Evolutionary conservation across 2,797 vertebrate species (phyloP).

Genomic region (Ctenopoma kingsleyae): DNA sequence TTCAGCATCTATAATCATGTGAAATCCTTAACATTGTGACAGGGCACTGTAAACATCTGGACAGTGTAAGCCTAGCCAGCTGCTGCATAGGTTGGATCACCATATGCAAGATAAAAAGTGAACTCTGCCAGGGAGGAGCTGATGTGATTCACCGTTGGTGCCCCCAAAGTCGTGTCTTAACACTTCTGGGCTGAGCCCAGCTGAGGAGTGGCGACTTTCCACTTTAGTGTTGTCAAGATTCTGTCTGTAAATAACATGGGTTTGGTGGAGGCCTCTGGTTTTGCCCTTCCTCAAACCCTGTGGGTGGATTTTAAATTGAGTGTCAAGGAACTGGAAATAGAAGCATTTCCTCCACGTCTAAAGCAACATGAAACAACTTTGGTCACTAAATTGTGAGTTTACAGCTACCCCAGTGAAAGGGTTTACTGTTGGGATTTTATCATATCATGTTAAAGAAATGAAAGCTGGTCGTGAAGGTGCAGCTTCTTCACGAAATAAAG

Average conservation of each 20-base stretch:
- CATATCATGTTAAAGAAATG: background rate
- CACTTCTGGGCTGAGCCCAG: background rate
- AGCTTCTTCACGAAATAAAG: too few relatives aligned
- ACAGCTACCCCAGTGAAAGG: background rate
- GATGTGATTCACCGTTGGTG: slow-evolving; percentile 21
- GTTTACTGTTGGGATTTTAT: background rate
- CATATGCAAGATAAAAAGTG: slow-evolving; percentile 41
- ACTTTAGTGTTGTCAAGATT: slow-evolving; percentile 3
- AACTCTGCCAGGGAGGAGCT: slow-evolving; percentile 33
- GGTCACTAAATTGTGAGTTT: background rate
- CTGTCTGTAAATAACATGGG: slow-evolving; percentile 8
- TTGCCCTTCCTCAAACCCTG: background rate
- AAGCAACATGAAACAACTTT: background rate
- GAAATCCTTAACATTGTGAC: slow-evolving; percentile 41
- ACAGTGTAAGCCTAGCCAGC: slow-evolving; percentile 40
- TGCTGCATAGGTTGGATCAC: slow-evolving; percentile 59
- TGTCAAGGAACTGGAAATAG: background rate
- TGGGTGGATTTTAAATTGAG: too few relatives aligned
- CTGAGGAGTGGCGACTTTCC: background rate
- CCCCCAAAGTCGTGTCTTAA: background rate
- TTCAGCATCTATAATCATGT: slow-evolving; percentile 24
- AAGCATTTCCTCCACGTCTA: background rate
- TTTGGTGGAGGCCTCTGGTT: slow-evolving; percentile 8
- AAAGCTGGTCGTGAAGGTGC: too few relatives aligned
- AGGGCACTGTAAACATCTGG: slow-evolving; percentile 52